These are phyloP conservation scores for Coregonus suidteri DNA, from an alignment of 2,797 vertebrate genomes.

Conservation along the genomic window DNA sequence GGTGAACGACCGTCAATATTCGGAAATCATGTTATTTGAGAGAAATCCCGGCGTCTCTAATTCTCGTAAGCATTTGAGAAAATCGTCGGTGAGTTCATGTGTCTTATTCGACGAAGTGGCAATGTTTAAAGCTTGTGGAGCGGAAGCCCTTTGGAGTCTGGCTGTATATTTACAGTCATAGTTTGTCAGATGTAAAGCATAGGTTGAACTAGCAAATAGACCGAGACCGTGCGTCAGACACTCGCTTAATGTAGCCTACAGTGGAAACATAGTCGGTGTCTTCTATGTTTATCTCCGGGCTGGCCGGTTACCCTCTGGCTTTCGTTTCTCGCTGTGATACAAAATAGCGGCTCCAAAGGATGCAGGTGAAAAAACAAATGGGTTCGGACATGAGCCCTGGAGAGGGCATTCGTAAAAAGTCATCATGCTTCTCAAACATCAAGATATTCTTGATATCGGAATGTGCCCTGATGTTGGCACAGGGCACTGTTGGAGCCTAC, in stretches of 20 bases:
- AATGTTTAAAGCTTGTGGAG: constrained; percentile 49
- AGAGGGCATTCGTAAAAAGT: constrained; percentile 78
- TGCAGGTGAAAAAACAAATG: constrained; percentile 83
- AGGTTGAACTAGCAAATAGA: constrained; percentile 34
- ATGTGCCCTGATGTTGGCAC: constrained; percentile 97
- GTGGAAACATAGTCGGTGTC: constrained; percentile 36
- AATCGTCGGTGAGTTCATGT: constrained; percentile 52
- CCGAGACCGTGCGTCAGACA: constrained; percentile 36
- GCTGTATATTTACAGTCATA: constrained; percentile 46
- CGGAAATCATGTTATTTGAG: constrained; percentile 54
- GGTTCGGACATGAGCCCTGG: constrained; percentile 68
- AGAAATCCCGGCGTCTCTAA: constrained; percentile 23
- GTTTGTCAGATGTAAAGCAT: constrained; percentile 35
- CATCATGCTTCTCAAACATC: constrained; percentile 93
- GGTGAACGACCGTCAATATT: constrained; percentile 1
- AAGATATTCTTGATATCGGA: constrained; percentile 95
- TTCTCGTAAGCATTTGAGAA: constrained; percentile 48
- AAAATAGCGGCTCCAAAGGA: constrained; percentile 54
- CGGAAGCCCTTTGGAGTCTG: constrained; percentile 54
- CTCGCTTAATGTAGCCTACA: constrained; percentile 53
- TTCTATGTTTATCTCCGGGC: constrained; percentile 30
- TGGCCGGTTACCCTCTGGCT: constrained; percentile 26
- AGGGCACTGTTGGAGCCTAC: constrained; percentile 97
- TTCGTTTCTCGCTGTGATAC: constrained; percentile 38
- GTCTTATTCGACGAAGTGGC: constrained; percentile 50